These are phyloP conservation scores for Myocastor coypus DNA, from an alignment of 2,113 vertebrate genomes.

Conservation along the genomic window DNA sequence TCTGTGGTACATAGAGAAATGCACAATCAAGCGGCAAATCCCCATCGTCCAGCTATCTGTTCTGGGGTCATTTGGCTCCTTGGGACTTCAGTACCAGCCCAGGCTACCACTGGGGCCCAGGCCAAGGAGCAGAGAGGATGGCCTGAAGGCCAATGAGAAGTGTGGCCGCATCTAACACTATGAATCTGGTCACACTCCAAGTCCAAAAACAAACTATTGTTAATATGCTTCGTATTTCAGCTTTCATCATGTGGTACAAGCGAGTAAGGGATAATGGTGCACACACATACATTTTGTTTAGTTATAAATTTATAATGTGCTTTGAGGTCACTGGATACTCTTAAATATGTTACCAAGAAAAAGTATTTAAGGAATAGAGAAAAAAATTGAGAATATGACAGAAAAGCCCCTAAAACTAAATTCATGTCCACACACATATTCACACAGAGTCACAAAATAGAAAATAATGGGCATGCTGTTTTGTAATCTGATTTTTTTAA, in stretches of 20 bases:
- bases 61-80: background rate
- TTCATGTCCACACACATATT: background rate
- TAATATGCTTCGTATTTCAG: constrained; percentile 69
- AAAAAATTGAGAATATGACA: constrained; percentile 27
- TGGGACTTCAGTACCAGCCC: background rate
- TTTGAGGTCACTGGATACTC: background rate
- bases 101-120: background rate
- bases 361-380: background rate
- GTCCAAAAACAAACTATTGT: constrained; percentile 57
- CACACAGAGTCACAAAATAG: background rate
- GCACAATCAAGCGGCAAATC: background rate
- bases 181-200: constrained; percentile 60
- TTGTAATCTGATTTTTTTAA: background rate
- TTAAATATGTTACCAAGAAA: constrained; percentile 24
- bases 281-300: constrained; percentile 11
- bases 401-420: background rate
- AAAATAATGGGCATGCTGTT: background rate
- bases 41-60: background rate
- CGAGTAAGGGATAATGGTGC: constrained; percentile 57
- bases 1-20: background rate
- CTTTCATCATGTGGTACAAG: constrained; percentile 43
- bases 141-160: background rate
- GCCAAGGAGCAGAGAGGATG: constrained; percentile 28
- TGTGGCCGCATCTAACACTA: constrained; percentile 16
- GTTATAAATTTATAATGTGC: background rate